phyloP scores from a whole-genome alignment of 2,888 invertebrate genomes.

The Latrodectus hesperus region DNA sequence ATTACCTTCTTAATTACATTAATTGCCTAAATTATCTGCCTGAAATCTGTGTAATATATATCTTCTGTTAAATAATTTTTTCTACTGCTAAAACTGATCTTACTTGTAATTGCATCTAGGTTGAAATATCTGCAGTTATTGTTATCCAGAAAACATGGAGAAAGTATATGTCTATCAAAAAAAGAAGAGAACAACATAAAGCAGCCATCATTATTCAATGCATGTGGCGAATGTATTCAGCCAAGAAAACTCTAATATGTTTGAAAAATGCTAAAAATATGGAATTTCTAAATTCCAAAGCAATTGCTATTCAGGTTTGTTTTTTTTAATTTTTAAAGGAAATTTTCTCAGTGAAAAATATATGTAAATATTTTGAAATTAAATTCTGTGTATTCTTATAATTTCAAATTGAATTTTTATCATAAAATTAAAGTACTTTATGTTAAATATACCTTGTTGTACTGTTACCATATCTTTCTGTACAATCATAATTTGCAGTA shows the following conservation, averaged over 20 bases:
- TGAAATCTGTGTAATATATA: too few species aligned
- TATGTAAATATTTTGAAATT: too few species aligned
- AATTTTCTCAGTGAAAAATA: background rate
- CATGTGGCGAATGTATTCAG: conserved; percentile 65
- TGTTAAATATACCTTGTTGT: too few species aligned
- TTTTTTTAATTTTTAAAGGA: background rate
- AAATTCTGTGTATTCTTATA: too few species aligned
- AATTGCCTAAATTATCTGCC: too few species aligned
- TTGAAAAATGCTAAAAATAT: conserved; percentile 25
- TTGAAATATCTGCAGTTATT: conserved; percentile 63
- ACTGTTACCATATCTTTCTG: too few species aligned
- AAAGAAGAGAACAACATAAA: conserved; percentile 19
- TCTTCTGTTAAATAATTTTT: background rate
- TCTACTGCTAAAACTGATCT: background rate
- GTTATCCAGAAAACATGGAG: conserved; percentile 66
- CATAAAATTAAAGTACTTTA: too few species aligned
- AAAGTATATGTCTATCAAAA: conserved; percentile 16
- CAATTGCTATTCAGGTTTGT: conserved; percentile 42
- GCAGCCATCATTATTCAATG: conserved; percentile 72
- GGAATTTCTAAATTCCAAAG: conserved; percentile 12
- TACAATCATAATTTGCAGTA: too few species aligned
- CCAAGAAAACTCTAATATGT: conserved; percentile 50
- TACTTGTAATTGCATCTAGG: conserved; percentile 37
- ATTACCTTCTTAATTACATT: too few species aligned
- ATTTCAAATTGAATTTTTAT: too few species aligned